phyloP scores from a whole-genome alignment of 1,140 invertebrate genomes.

The Zaprionus gabonicus region DNA sequence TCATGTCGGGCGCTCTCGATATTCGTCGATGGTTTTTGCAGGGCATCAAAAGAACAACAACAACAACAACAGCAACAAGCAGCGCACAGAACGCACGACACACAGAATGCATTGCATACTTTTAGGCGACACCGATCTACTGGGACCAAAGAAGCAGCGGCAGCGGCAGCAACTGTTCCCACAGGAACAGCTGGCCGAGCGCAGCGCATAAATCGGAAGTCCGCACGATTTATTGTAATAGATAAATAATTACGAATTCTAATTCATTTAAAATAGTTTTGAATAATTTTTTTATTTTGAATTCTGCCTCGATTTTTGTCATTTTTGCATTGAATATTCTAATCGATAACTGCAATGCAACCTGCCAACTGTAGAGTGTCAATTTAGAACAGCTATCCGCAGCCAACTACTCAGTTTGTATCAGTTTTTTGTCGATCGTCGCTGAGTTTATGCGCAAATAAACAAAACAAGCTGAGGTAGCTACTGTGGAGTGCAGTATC shows the following conservation, averaged over 20 bases:
- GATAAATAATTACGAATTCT: not conserved
- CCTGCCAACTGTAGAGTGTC: not conserved
- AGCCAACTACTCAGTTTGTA: not conserved
- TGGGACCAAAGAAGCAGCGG: not conserved
- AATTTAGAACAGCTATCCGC: not conserved
- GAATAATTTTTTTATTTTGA: not conserved
- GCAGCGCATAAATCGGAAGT: not conserved
- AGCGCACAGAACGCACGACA: not conserved
- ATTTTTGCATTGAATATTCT: not conserved
- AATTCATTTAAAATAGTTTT: not conserved
- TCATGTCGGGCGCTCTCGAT: constrained; percentile 37
- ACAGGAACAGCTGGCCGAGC: not conserved
- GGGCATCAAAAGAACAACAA: constrained; percentile 1
- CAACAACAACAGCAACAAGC: not conserved
- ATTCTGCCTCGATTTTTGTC: not conserved
- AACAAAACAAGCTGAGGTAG: not conserved
- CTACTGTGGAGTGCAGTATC: not conserved
- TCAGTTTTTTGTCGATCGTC: not conserved
- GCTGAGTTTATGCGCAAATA: not conserved
- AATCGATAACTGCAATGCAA: not conserved
- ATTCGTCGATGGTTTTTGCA: constrained; percentile 31
- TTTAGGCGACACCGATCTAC: constrained; percentile 31
- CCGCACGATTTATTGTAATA: not conserved
- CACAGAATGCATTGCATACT: constrained; percentile 31
- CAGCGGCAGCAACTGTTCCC: not conserved